Evolutionary conservation across 1,140 invertebrate genomes (phyloP).

Genomic region (Drosophila sproati): DNA sequence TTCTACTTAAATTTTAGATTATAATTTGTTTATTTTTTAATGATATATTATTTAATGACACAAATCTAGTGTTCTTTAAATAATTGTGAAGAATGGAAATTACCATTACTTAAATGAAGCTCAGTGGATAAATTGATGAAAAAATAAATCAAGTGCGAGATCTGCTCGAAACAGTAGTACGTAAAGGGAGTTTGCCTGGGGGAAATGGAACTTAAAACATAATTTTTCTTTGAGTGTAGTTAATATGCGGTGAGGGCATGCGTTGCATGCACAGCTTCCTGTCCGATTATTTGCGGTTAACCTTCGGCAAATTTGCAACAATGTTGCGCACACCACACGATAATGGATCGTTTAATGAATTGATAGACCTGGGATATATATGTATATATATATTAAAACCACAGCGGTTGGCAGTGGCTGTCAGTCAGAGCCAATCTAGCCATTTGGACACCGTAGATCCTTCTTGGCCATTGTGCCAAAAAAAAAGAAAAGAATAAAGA

Average conservation of each 20-base stretch:
- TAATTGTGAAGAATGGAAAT: no score
- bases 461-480: conserved; percentile 64
- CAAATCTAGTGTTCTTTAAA: no score
- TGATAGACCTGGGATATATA: conserved; percentile 3
- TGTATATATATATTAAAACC: not conserved
- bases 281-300: conserved; percentile 79
- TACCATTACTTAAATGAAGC: no score
- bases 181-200: no score
- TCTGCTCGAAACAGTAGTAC: no score
- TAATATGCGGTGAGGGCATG: conserved; percentile 4
- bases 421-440: conserved; percentile 42
- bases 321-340: conserved; percentile 42
- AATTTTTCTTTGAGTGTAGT: not conserved
- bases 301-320: conserved; percentile 69
- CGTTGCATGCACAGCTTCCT: conserved; percentile 55
- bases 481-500: conserved; percentile 19
- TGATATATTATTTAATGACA: no score
- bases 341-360: conserved; percentile 5
- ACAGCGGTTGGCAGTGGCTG: conserved; percentile 48
- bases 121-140: no score
- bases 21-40: no score
- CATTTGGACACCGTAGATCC: conserved; percentile 64
- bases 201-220: no score
- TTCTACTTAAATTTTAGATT: no score
- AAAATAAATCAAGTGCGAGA: no score